These are phyloP conservation scores for Toxostoma redivivum DNA, from an alignment of 2,113 vertebrate species.

Conservation along the genomic window DNA sequence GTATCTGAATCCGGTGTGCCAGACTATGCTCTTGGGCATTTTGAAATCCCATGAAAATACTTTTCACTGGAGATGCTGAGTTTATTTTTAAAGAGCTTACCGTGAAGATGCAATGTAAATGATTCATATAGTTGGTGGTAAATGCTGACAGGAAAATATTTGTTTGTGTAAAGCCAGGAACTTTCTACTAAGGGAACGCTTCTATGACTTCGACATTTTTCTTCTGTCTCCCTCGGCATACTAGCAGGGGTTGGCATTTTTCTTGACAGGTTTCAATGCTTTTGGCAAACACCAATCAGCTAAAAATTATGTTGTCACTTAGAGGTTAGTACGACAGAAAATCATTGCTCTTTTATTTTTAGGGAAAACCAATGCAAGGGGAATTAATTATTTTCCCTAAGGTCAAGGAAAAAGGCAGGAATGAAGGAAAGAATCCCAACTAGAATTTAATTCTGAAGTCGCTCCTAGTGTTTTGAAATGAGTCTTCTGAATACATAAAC, in stretches of 20 bases:
- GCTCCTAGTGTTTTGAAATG: not conserved
- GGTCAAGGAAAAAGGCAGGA: not conserved
- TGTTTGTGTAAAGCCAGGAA: not conserved
- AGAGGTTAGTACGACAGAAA: not conserved
- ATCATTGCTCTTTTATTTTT: not conserved
- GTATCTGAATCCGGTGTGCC: not conserved
- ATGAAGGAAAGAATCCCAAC: not conserved
- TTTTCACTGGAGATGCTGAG: not conserved
- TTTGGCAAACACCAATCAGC: not conserved
- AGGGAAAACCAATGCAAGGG: not conserved
- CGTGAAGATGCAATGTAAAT: not conserved
- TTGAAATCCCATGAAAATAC: not conserved
- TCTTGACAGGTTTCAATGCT: not conserved
- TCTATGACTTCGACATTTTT: not conserved
- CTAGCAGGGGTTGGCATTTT: not conserved
- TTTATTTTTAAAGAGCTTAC: slow-evolving; percentile 21
- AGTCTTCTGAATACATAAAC: not conserved
- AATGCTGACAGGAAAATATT: not conserved
- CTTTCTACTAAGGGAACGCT: not conserved
- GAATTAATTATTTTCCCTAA: not conserved
- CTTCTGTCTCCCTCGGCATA: not conserved
- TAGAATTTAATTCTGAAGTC: not conserved
- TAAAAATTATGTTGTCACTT: not conserved
- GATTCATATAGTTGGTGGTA: not conserved
- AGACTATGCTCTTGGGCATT: not conserved